Base-by-base conservation (phyloP, 2,113 vertebrate genomes). In the Erythrocercus mccallii region DNA sequence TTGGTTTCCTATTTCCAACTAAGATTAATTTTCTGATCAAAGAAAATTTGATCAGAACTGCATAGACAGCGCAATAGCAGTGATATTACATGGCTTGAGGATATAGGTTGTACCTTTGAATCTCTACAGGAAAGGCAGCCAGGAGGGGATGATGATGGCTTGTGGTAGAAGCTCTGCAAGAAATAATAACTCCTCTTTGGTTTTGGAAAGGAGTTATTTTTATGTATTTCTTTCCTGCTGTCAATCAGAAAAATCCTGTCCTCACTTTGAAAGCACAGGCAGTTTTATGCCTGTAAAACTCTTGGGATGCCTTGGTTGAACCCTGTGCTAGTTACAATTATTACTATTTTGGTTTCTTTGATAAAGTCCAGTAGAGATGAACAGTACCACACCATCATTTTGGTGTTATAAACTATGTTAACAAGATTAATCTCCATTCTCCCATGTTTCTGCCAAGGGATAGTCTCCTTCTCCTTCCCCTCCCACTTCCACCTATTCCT, bases 21-120 rank as follows among this genome's bases (percentile, higher is more conserved):
- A 89, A 77, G 84, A 92, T 92, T 92, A 88, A 96, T 96, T 93
- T 96, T 94, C 86, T 85, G 81, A 94, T 92, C 92, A 94, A 84
- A 95, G 81, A 85, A 85, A 84, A 91, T 95, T 87, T 96, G 93
- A 94, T 91, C 92, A 94, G 78, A 85, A 94, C 72, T 90, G 88
- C 81, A 72, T 79, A 86, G 80, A 64, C 51, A 91, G 88, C 9
- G 7, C 79, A 91, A 79, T 48, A 94, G 81, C 79, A 81, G 66
- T 7, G 11, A 76, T 85, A 95, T 92, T 94, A 92, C 87, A 79
- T 86, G 84, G 92, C 89, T 93, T 87, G 74, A 74, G 92, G 92
- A 90, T 73, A 92, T 33, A 56, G 76, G 69, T 79, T 91, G 60
- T 90, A 86, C 86, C 72, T 93, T 50, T 57, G 87, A 92, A 93